phyloP scores from a whole-genome alignment of 2,888 invertebrate species.

The Patella pellucida region DNA sequence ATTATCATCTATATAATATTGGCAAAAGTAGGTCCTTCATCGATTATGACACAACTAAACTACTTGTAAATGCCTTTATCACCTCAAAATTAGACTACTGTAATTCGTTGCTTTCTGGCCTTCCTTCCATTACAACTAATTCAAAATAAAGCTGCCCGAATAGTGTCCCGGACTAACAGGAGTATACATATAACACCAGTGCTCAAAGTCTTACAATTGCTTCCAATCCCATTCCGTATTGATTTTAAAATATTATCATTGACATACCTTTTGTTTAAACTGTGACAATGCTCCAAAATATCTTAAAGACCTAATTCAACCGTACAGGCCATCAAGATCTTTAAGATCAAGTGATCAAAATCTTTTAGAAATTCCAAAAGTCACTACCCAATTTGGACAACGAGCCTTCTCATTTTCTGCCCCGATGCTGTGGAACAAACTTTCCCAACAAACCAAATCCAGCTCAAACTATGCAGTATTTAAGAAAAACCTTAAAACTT shows the following conservation, averaged over 20 bases:
- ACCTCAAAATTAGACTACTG: slow-evolving; percentile 1
- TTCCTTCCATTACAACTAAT: background rate
- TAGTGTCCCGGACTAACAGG: background rate
- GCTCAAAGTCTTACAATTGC: slow-evolving; percentile 5
- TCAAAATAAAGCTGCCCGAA: slow-evolving; percentile 14
- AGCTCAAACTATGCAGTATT: background rate
- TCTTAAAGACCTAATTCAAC: background rate
- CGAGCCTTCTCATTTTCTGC: background rate
- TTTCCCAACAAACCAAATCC: background rate
- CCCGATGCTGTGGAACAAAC: slow-evolving; percentile 1
- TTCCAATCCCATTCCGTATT: background rate
- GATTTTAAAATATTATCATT: slow-evolving; percentile 1
- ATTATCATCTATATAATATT: slow-evolving; percentile 12
- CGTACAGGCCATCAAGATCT: background rate
- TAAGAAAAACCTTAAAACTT: slow-evolving; percentile 6
- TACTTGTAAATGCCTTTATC: background rate
- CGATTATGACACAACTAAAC: background rate
- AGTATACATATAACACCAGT: background rate
- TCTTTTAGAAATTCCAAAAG: background rate
- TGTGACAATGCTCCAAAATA: background rate
- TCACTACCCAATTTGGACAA: background rate
- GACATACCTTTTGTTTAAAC: slow-evolving; percentile 7
- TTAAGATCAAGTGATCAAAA: background rate
- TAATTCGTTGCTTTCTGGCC: background rate
- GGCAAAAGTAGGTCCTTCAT: slow-evolving; percentile 12